phyloP scores from a whole-genome alignment of 2,888 invertebrate species.

The Eucriotettix oculatus region DNA sequence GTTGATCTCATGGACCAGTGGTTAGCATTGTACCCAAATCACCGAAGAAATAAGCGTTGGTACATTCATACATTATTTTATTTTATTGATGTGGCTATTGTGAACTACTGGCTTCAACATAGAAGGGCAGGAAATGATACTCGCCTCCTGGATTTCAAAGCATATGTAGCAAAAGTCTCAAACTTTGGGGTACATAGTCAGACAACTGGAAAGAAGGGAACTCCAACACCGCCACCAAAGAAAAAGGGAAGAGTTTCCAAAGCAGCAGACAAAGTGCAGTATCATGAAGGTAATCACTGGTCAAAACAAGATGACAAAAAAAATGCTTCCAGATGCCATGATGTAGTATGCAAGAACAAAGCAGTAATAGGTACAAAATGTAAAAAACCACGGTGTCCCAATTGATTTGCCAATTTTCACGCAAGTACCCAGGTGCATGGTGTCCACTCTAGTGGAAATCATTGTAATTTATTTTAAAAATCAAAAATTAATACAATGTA shows the following conservation, averaged over 20 bases:
- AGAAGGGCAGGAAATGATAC: background rate
- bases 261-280: background rate
- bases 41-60: background rate
- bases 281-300: constrained; percentile 1
- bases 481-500: background rate
- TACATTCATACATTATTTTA: constrained; percentile 1
- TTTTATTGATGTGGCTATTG: background rate
- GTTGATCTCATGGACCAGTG: constrained; percentile 1
- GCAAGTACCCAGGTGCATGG: background rate
- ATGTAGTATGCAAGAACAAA: constrained; percentile 1
- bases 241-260: background rate
- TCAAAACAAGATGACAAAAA: background rate
- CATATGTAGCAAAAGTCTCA: background rate
- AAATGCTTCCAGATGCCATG: background rate
- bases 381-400: background rate
- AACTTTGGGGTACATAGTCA: background rate
- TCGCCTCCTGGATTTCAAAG: background rate
- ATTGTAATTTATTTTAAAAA: too few species aligned
- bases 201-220: background rate
- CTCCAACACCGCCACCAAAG: constrained; percentile 1
- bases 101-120: background rate
- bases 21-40: background rate
- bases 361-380: background rate
- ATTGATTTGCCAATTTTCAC: background rate
- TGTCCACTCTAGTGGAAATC: background rate